Evolutionary conservation across 2,888 invertebrate species (phyloP), one percentile per base, ranked within the genome.

Genomic region (Temnothorax unifasciatus): DNA sequence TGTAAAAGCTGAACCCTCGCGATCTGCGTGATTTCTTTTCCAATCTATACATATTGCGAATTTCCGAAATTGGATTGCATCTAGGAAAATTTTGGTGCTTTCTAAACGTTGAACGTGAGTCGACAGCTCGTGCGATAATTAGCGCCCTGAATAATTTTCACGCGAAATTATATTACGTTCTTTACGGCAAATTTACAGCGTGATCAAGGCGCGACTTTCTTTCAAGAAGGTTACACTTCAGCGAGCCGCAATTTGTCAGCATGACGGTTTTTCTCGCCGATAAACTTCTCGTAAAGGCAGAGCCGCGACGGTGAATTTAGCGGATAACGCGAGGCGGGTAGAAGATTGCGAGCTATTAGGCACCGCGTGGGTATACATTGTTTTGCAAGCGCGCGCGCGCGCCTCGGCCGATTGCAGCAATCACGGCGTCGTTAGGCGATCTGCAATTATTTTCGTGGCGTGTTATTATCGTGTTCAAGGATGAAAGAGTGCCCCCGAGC

Each of bases 371-470:
- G 52, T 71, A 52, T 74, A 85, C 69, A 75, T 85, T 82, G 82
- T 85, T 76, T 50, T 59, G 64, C 54, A 64, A 9, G 47, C 25
- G 21, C 29, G 29, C 25, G 21, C 50, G 50, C 34, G 11, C 59
- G 57, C 18, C 82, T 59, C 44, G 44, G 13, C 38, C 69, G 75
- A 57, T 50, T 44, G 59, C 13, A 54, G 82, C 85, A 73, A 84
- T 86, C 82, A 61, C 57, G 61, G 59, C 15, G 69, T 86, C 84
- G 75, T 87, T 87, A 69, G 82, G 34, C 59, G 73, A 82, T 73
- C 73, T 66, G 73, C 66, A 83, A 83, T 85, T 81, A 83, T 76
- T 71, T 81, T 34, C 13, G 18, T 44, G 71, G 21, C 69, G 54
- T 63, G 75, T 81, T 77, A 83, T 82, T 79, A 75, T 83, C 79